phyloP scores from a whole-genome alignment of 2,888 invertebrate genomes.

The Melitaea athalia region DNA sequence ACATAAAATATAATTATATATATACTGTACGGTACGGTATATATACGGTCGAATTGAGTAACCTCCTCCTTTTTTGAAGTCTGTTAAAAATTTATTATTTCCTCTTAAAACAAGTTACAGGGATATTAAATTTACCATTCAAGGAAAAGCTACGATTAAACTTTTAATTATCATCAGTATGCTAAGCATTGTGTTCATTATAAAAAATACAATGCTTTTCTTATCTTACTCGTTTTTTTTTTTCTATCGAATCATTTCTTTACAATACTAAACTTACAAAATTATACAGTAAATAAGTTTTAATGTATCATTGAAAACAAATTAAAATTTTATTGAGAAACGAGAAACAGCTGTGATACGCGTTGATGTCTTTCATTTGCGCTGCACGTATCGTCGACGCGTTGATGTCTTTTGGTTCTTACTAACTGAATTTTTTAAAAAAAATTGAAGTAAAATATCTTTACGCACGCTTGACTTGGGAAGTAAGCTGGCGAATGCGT shows the following conservation, averaged over 20 bases:
- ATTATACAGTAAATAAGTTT: neutral
- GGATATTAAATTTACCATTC: neutral
- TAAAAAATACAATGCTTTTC: neutral
- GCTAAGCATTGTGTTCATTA: neutral
- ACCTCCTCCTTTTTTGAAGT: too few relatives aligned
- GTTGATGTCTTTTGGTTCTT: constrained; percentile 6
- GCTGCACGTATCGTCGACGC: neutral
- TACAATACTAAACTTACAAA: neutral
- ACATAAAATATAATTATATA: too few relatives aligned
- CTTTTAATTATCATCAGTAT: neutral
- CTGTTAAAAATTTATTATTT: too few relatives aligned
- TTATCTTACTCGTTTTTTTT: too few relatives aligned
- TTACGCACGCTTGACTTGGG: too few relatives aligned
- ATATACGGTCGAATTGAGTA: too few relatives aligned
- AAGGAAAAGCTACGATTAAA: neutral
- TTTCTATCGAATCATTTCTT: neutral
- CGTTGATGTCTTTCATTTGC: constrained; percentile 18
- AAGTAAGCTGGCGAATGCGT: too few relatives aligned
- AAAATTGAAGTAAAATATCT: too few relatives aligned
- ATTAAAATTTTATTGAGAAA: neutral
- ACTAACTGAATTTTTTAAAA: too few relatives aligned
- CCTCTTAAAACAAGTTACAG: neutral
- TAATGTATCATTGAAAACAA: neutral
- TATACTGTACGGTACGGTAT: too few relatives aligned
- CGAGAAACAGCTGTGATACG: constrained; percentile 1